These are phyloP conservation scores for Coendou prehensilis DNA, from an alignment of 2,797 vertebrate species.

Conservation along the genomic window DNA sequence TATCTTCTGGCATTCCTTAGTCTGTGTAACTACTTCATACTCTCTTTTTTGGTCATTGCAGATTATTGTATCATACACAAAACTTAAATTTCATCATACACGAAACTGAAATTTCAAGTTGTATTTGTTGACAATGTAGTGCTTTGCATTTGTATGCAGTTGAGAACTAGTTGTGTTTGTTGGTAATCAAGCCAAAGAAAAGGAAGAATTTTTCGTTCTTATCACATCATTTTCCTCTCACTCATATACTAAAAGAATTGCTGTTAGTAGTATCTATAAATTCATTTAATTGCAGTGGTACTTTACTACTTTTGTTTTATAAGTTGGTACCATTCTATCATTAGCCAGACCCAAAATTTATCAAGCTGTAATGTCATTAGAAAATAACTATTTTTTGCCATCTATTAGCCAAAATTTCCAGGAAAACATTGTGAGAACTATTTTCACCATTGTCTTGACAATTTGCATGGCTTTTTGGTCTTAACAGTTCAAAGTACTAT, in stretches of 20 bases:
- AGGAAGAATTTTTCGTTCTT: not conserved
- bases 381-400: slow-evolving; percentile 17
- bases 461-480: not conserved
- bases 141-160: not conserved
- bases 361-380: not conserved
- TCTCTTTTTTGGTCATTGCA: not conserved
- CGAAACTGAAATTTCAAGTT: not conserved
- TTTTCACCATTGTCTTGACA: not conserved
- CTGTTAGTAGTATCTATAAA: not conserved
- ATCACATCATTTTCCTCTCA: not conserved
- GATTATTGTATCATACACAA: not conserved
- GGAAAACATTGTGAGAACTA: not conserved
- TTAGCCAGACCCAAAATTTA: not conserved
- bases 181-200: not conserved
- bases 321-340: not conserved
- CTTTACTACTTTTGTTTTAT: slow-evolving; percentile 1
- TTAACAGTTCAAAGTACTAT: not conserved
- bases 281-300: not conserved
- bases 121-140: not conserved
- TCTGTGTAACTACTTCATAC: not conserved
- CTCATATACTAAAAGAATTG: not conserved
- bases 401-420: not conserved
- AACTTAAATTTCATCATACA: not conserved
- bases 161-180: not conserved
- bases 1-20: not conserved